These are phyloP conservation scores for Lepidostoma basale DNA, from an alignment of 1,140 invertebrate species.

Conservation along the genomic window DNA sequence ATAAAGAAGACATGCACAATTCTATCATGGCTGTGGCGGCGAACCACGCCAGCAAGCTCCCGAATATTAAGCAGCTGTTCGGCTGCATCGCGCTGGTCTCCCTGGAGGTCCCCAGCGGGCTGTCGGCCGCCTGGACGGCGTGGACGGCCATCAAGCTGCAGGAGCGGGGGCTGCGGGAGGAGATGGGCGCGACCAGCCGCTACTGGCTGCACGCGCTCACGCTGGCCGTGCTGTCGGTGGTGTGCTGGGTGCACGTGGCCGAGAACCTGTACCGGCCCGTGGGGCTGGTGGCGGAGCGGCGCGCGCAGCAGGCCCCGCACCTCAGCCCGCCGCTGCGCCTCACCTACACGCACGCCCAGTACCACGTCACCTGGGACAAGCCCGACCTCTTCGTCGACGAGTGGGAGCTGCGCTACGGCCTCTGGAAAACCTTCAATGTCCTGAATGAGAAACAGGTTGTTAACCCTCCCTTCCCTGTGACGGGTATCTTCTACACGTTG, in stretches of 20 bases:
- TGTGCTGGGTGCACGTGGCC: conserved; percentile 65
- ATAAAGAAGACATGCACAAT: conserved; percentile 60
- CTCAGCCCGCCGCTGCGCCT: conserved; percentile 64
- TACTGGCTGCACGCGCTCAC: conserved; percentile 64
- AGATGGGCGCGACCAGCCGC: conserved; percentile 48
- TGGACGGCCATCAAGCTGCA: conserved; percentile 65
- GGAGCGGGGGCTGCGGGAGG: conserved; percentile 54
- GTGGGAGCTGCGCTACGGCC: conserved; percentile 66
- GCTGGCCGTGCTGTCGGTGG: conserved; percentile 63
- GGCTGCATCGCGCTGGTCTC: conserved; percentile 61
- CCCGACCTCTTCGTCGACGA: conserved; percentile 66
- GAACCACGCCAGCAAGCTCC: conserved; percentile 53
- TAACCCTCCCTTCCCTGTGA: too few species aligned
- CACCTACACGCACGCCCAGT: conserved; percentile 60
- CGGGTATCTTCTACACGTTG: too few species aligned
- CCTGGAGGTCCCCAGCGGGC: conserved; percentile 64
- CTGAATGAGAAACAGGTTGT: conserved; percentile 12
- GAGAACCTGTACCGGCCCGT: conserved; percentile 63
- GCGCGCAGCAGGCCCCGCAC: conserved; percentile 65
- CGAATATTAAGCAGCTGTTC: conserved; percentile 62
- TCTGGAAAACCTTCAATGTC: conserved; percentile 64
- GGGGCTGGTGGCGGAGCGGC: conserved; percentile 59
- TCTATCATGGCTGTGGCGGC: conserved; percentile 57
- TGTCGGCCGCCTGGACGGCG: conserved; percentile 61
- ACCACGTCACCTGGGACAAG: conserved; percentile 66